Conservation (phyloP, 2,113 vertebrate species). For the Eulacestoma nigropectus region DNA sequence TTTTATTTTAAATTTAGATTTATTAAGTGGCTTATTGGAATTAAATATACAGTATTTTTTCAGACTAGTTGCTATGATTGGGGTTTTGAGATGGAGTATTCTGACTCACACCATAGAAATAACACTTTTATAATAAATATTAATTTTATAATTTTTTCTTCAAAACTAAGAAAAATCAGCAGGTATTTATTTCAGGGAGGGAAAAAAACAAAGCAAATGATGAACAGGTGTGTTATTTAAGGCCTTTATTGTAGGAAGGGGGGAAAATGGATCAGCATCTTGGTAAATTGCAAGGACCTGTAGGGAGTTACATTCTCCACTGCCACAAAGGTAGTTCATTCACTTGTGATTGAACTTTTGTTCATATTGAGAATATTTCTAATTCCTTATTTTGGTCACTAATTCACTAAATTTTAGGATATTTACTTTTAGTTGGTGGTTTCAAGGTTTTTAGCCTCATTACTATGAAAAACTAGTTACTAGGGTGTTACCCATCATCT, state of each 20-base stretch:
- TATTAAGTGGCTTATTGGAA: background rate
- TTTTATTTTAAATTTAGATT: background rate
- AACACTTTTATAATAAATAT: background rate
- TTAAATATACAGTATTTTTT: background rate
- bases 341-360: background rate
- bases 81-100: background rate
- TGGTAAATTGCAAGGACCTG: background rate
- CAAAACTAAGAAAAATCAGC: background rate
- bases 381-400: background rate
- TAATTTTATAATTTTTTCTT: background rate
- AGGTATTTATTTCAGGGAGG: background rate
- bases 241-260: background rate
- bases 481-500: background rate
- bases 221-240: background rate
- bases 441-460: background rate
- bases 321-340: background rate
- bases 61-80: background rate
- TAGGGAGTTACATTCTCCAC: background rate
- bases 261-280: background rate
- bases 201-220: background rate
- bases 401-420: background rate
- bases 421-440: background rate
- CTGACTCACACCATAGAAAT: background rate
- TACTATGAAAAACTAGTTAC: background rate
- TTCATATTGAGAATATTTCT: background rate